Base-by-base conservation (phyloP, 2,888 invertebrate genomes). In the Chironomus tentans region DNA sequence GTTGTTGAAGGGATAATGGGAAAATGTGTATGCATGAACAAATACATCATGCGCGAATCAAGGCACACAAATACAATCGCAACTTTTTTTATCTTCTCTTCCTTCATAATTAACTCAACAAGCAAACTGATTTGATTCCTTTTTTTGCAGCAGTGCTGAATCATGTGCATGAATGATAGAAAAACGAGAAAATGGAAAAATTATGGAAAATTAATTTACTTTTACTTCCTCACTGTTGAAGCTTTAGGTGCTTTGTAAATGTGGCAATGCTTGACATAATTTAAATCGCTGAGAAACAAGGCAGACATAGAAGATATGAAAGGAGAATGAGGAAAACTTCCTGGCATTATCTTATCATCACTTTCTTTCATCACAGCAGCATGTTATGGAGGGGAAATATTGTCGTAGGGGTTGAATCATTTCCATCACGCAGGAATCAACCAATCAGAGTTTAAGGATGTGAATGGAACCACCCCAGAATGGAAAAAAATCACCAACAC, bases 1-100 rank as follows among this genome's bases (percentile, higher is more conserved):
- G 38, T 61, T 72, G 72, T 61, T 73, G 72, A 73, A 73, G 62
- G 72, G 72, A 73, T 73, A 73, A 73, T 62, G 72, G 46, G 72
- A 62, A 73, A 73, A 73, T 38, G 46, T 28, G 62, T 48, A 62
- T 50, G 68, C 12, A 68, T n/a, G 28, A n/a, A 28, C 28, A 28
- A 28, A 28, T 28, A 48, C 13, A 47, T 61, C 72, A 72, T 72
- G 72, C 72, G 72, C 72, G 24, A 24, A 65, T 24, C 24, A 22
- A 15, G 38, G 56, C 56, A 24, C 65, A 65, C 65, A 13, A 12
- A 65, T 22, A 65, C 65, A 65, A 21, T 21, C 65, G 12, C 24
- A 21, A 18, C 2, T 22, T 21, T 50, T 6, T 1, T 65, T 65
- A 7, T 22, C 22, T 13, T 65, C 3, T 65, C 62, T 4, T 65